Evolutionary conservation across 1,140 invertebrate species (phyloP), one percentile per base, ranked within the genome.

Genomic region (Sarcophaga peregrina): DNA sequence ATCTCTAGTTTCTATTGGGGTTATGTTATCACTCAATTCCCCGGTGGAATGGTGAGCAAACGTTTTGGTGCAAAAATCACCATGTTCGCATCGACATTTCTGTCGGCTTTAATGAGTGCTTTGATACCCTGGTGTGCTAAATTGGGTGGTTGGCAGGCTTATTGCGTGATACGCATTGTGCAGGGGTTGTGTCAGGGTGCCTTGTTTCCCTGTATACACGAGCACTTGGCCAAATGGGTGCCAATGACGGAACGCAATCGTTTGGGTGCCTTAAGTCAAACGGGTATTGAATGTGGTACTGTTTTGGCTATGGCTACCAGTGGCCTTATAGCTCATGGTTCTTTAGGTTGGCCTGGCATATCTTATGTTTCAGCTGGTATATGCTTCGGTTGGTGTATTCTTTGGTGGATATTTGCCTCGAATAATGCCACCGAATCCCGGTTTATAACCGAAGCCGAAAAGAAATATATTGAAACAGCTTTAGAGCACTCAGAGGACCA

Each of bases 181-280:
- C 94, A 96, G 88, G 97, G 97, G 0, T 88, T 98, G 0, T 92
- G 92, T 68, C 94, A 97, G 91, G 97, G 96, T 20, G 93, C 95
- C 8, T 92, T 96, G 46, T 95, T 95, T 86, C 96, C 97, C 0
- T 93, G 93, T 68, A 92, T 96, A 8, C 96, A 97, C 86, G 94
- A 91, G 25, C 87, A 90, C 47, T 25, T 90, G 80, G 87, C 89
- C 13, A 87, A 88, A 85, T 90, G 89, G 89, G 87, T 92, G 7
- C 94, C 94, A 5, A 87, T 90, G 0, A 87, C 91, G 50, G 94
- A 95, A 88, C 88, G 93, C 17, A 93, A 93, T n/a, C 90, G 92
- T 6, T 87, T 93, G 52, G 91, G 91, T 37, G 92, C 93, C 5
- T 91, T 94, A 73, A 91, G 94, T 47, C 93, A 94, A 87, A 92